These are phyloP conservation scores for Andrena bucephala DNA, from an alignment of 2,888 invertebrate genomes.

Conservation along the genomic window DNA sequence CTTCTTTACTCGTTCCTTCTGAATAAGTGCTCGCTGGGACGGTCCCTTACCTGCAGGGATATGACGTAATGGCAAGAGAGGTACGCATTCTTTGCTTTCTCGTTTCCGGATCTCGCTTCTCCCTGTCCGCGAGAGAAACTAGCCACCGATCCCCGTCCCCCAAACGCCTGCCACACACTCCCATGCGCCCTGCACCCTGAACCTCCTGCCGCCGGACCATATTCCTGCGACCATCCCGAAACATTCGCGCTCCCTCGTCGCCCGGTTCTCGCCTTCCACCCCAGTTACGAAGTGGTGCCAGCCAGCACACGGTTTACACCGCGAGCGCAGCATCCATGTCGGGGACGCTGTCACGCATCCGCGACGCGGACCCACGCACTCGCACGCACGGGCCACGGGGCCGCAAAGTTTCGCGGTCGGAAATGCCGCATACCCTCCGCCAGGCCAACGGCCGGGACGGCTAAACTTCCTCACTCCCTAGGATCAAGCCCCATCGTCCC, in stretches of 20 bases:
- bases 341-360: slow-evolving; percentile 14
- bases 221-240: not conserved
- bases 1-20: slow-evolving; percentile 75
- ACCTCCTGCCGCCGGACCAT: not conserved
- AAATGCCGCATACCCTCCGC: slow-evolving; percentile 15
- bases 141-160: not conserved
- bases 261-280: not conserved
- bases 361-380: slow-evolving; percentile 13
- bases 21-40: slow-evolving; percentile 82
- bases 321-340: slow-evolving; percentile 16
- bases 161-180: not conserved
- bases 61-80: slow-evolving; percentile 87
- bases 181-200: not conserved
- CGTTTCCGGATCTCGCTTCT: slow-evolving; percentile 1
- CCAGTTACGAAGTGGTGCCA: not conserved
- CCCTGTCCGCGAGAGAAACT: slow-evolving; percentile 9
- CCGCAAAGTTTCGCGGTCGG: not conserved
- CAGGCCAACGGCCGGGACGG: not conserved
- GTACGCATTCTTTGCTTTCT: slow-evolving; percentile 77
- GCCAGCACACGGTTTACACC: not conserved
- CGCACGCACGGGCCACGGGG: not conserved
- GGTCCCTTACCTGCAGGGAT: slow-evolving; percentile 84
- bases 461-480: not conserved
- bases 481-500: not conserved
- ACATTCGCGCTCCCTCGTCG: too few relatives aligned